Conservation (phyloP, 2,113 vertebrate species). For the Sylvilagus bachmani region DNA sequence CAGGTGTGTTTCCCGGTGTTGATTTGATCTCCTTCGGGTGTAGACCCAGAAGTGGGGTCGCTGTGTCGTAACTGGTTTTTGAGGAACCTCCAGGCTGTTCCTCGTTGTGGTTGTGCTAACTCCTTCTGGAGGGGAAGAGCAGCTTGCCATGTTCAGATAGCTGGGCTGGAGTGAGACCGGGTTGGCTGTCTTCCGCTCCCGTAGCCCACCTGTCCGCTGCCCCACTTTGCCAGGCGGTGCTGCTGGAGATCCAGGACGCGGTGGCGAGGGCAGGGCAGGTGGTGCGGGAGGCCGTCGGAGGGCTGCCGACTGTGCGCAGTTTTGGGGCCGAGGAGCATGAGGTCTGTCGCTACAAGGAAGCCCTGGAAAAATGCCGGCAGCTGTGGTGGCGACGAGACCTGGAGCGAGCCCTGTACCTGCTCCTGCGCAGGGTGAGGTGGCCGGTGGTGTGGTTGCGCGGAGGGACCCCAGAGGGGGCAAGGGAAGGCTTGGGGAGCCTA, state of each 20-base stretch:
- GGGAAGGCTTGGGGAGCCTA: rapidly evolving
- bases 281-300: conserved; percentile 87
- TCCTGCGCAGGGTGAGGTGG: conserved; percentile 87
- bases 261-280: conserved; percentile 87
- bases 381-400: conserved; percentile 84
- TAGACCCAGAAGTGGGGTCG: background rate
- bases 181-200: background rate
- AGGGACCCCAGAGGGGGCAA: rapidly evolving
- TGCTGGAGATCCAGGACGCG: conserved; percentile 89
- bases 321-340: conserved; percentile 90
- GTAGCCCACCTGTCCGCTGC: rapidly evolving
- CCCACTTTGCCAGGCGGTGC: conserved; percentile 70
- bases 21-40: background rate
- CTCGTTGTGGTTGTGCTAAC: background rate
- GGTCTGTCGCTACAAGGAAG: conserved; percentile 83
- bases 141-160: background rate
- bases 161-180: background rate
- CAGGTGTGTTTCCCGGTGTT: background rate
- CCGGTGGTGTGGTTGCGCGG: background rate
- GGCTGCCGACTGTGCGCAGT: conserved; percentile 90
- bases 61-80: background rate
- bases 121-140: background rate
- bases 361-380: conserved; percentile 82
- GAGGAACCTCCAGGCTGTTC: too few relatives aligned
- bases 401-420: conserved; percentile 74